Conservation (phyloP, 2,888 invertebrate species). For the Fragum sueziense region DNA sequence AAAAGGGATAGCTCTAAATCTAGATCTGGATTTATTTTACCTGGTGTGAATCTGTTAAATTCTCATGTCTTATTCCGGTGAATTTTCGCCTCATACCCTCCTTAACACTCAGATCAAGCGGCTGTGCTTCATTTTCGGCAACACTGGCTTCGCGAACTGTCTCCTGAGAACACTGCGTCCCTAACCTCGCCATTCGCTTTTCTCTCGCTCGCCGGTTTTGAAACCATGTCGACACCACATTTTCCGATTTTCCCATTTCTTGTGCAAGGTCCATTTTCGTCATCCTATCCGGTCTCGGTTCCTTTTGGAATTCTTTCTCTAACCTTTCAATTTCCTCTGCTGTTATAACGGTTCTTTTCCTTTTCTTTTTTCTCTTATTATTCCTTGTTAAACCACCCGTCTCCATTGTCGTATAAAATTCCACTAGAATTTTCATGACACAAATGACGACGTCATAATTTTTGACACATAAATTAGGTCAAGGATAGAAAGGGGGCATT, state of each 20-base stretch:
- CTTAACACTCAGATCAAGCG: neutral
- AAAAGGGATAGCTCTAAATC: too few relatives aligned
- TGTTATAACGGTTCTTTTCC: slow-evolving; percentile 51
- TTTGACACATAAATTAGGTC: too few relatives aligned
- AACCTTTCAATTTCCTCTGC: slow-evolving; percentile 46
- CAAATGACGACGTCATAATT: too few relatives aligned
- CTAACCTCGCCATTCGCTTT: slow-evolving; percentile 19
- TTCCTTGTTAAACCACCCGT: slow-evolving; percentile 77
- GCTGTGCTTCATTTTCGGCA: neutral
- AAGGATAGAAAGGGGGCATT: too few relatives aligned
- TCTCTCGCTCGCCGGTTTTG: slow-evolving; percentile 58
- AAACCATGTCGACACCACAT: slow-evolving; percentile 58
- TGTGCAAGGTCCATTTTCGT: slow-evolving; percentile 50
- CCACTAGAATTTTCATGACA: too few relatives aligned
- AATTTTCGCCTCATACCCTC: too few relatives aligned
- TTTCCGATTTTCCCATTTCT: slow-evolving; percentile 48
- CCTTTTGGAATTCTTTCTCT: slow-evolving; percentile 36
- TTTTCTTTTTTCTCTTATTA: slow-evolving; percentile 77
- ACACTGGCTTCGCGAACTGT: too few relatives aligned
- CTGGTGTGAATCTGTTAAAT: too few relatives aligned
- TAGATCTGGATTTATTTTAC: too few relatives aligned
- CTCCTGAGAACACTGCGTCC: neutral
- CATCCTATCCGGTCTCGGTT: slow-evolving; percentile 43
- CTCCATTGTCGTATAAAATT: too few relatives aligned
- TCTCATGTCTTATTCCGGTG: too few relatives aligned